A percentile compares a stretch with the other conserved stretches of the same genome.
These are phyloP conservation scores for Apamea anceps DNA, from an alignment of 2,888 invertebrate genomes.

Conservation along the genomic window DNA sequence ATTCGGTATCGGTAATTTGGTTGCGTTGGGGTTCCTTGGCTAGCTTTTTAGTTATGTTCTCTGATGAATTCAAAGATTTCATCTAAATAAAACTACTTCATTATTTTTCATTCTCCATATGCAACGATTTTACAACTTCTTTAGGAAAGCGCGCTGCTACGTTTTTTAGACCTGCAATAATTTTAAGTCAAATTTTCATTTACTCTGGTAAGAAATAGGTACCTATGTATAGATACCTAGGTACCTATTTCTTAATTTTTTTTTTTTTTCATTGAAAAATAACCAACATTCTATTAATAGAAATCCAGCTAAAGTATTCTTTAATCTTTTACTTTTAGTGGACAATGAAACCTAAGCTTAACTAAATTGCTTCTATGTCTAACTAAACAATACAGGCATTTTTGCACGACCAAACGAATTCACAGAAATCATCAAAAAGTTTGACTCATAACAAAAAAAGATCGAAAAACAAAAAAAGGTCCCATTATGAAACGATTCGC, in stretches of 20 bases:
- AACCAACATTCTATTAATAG: not conserved
- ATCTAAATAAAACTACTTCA: too few species aligned
- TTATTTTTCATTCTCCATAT: too few species aligned
- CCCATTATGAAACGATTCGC: conserved; percentile 56
- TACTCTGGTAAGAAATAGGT: not conserved
- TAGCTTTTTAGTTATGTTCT: not conserved
- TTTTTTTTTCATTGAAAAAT: not conserved
- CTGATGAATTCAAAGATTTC: not conserved
- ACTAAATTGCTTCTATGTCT: not conserved
- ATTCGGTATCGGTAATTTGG: conserved; percentile 61
- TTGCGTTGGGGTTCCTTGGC: conserved; percentile 31
- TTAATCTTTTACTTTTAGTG: not conserved
- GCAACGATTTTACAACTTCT: too few species aligned
- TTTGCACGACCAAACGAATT: conserved; percentile 33
- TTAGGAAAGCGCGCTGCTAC: too few species aligned
- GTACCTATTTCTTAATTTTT: too few species aligned
- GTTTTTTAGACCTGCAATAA: too few species aligned
- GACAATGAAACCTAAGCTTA: not conserved
- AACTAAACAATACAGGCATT: conserved; percentile 40
- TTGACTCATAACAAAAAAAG: conserved; percentile 51
- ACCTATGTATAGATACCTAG: too few species aligned
- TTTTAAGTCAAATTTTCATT: not conserved
- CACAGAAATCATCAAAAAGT: conserved; percentile 43
- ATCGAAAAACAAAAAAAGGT: conserved; percentile 37
- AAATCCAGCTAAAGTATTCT: conserved; percentile 1